Evolutionary conservation across 1,140 invertebrate genomes (phyloP).

Genomic region (Meloidogyne hapla): DNA sequence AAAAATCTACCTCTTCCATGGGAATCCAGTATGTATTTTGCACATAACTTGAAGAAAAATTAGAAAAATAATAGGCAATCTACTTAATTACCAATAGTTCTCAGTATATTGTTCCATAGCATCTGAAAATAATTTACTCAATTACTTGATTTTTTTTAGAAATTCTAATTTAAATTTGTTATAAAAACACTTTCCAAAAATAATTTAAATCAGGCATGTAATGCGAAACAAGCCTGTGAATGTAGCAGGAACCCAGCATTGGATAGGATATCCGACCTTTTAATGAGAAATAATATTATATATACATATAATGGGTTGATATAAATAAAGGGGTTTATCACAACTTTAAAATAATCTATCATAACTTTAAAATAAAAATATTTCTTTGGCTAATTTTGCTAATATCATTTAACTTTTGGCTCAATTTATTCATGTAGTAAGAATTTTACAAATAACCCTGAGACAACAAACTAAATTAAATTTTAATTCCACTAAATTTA

Average conservation of each 20-base stretch:
- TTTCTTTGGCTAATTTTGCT: too few relatives aligned
- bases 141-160: too few relatives aligned
- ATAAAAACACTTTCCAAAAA: too few relatives aligned
- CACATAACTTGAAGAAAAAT: conserved; percentile 49
- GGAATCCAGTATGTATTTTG: conserved; percentile 64
- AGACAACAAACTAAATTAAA: too few relatives aligned
- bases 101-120: conserved; percentile 64
- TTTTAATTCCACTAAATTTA: conserved; percentile 20
- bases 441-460: too few relatives aligned
- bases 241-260: conserved; percentile 64
- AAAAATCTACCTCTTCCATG: conserved; percentile 47
- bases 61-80: background rate
- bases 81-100: conserved; percentile 15
- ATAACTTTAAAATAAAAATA: too few relatives aligned
- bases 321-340: conserved; percentile 34
- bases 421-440: too few relatives aligned
- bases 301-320: too few relatives aligned
- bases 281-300: conserved; percentile 17
- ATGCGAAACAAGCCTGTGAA: conserved; percentile 47
- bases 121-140: conserved; percentile 34
- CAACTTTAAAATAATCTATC: too few relatives aligned
- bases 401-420: too few relatives aligned
- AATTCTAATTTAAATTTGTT: too few relatives aligned
- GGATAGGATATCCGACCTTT: conserved; percentile 57
- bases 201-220: too few relatives aligned